phyloP scores from a whole-genome alignment of 2,888 invertebrate species.

The Smittia aterrima region DNA sequence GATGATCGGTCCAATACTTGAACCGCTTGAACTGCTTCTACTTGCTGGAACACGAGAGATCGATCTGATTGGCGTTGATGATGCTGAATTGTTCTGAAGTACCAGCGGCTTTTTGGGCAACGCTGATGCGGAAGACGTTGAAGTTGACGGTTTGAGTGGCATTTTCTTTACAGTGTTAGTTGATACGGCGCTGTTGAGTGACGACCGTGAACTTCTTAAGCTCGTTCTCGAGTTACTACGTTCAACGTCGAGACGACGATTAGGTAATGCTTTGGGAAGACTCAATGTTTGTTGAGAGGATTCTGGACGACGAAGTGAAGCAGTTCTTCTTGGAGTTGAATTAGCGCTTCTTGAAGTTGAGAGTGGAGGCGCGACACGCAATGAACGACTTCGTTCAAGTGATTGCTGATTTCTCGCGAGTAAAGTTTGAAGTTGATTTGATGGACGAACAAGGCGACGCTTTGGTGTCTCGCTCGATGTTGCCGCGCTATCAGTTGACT shows the following conservation, averaged over 20 bases:
- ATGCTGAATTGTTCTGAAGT: conserved; percentile 56
- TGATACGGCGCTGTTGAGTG: conserved; percentile 76
- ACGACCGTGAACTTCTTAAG: conserved; percentile 77
- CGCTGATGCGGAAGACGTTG: conserved; percentile 50
- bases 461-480: conserved; percentile 50
- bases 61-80: conserved; percentile 46
- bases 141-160: conserved; percentile 56
- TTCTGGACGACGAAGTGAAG: conserved; percentile 52
- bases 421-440: conserved; percentile 46
- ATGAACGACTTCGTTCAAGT: conserved; percentile 46
- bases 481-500: conserved; percentile 55
- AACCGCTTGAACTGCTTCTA: conserved; percentile 61
- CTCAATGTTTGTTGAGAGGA: conserved; percentile 45
- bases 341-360: conserved; percentile 47
- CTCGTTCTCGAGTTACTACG: conserved; percentile 77
- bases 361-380: conserved; percentile 44
- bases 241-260: conserved; percentile 61
- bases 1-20: conserved; percentile 56
- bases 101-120: conserved; percentile 57
- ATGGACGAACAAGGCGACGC: conserved; percentile 6
- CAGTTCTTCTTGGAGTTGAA: conserved; percentile 50
- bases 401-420: conserved; percentile 47
- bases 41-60: conserved; percentile 57
- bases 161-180: conserved; percentile 74
- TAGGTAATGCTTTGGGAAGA: conserved; percentile 43